phyloP scores from a whole-genome alignment of 2,888 invertebrate genomes.

The Scaptomyza cyrtandrae region DNA sequence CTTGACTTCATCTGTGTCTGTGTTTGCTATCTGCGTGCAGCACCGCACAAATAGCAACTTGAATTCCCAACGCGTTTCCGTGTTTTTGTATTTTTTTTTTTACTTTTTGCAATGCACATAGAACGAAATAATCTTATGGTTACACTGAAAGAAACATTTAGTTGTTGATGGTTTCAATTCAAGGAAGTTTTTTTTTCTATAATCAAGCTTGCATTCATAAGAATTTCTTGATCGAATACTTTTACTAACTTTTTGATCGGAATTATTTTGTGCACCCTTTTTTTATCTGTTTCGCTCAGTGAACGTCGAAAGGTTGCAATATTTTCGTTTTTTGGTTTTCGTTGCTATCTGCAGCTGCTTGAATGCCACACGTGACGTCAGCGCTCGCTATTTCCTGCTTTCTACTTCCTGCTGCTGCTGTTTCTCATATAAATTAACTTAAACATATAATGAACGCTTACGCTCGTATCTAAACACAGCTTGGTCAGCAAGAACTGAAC shows the following conservation, averaged over 20 bases:
- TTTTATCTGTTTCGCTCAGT: slow-evolving; percentile 4
- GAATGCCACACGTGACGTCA: slow-evolving; percentile 47
- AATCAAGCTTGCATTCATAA: too few relatives aligned
- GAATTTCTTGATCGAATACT: background rate
- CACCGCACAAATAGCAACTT: slow-evolving; percentile 7
- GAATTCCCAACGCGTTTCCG: slow-evolving; percentile 6
- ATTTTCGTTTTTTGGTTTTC: background rate
- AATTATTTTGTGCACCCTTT: background rate
- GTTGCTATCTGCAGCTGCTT: slow-evolving; percentile 27
- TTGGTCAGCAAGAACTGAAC: background rate
- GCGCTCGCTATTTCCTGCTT: slow-evolving; percentile 10
- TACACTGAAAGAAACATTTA: slow-evolving; percentile 5
- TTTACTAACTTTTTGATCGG: background rate
- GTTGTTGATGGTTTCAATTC: too few relatives aligned
- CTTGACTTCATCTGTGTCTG: background rate
- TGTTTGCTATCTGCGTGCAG: slow-evolving; percentile 8
- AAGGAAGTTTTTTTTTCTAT: too few relatives aligned
- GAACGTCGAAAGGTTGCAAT: slow-evolving; percentile 2
- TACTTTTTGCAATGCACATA: background rate
- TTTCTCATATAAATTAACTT: slow-evolving; percentile 6
- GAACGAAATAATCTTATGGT: background rate
- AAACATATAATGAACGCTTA: slow-evolving; percentile 31
- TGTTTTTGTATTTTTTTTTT: background rate
- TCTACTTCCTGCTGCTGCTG: background rate
- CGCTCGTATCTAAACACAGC: background rate